Percentiles rank a stretch among this genome's conserved stretches.
phyloP scores from a whole-genome alignment of 2,113 vertebrate genomes.

The Bos taurus region ARS-UCD2.0 NC_037332.1:117917501-117918000 shows the following conservation, averaged over 20 bases:
- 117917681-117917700: not conserved
- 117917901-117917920: fast-evolving
- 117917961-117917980: fast-evolving
- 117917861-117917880: fast-evolving
- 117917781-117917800: not conserved
- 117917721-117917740: not conserved
- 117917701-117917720: not conserved
- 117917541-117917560: not conserved
- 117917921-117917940: fast-evolving
- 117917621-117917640: not conserved
- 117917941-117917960: fast-evolving
- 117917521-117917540: not conserved
- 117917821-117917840: not conserved
- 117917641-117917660: not conserved
- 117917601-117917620: not conserved
- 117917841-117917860: fast-evolving
- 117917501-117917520: no score
- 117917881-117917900: fast-evolving
- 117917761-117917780: not conserved
- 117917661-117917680: not conserved
- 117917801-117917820: not conserved
- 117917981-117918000: fast-evolving
- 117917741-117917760: not conserved
- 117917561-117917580: fast-evolving
- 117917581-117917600: fast-evolving